Percentiles rank a stretch among this genome's conserved stretches.
phyloP scores from a whole-genome alignment of 2,797 vertebrate genomes.

The Podarcis siculus region DNA sequence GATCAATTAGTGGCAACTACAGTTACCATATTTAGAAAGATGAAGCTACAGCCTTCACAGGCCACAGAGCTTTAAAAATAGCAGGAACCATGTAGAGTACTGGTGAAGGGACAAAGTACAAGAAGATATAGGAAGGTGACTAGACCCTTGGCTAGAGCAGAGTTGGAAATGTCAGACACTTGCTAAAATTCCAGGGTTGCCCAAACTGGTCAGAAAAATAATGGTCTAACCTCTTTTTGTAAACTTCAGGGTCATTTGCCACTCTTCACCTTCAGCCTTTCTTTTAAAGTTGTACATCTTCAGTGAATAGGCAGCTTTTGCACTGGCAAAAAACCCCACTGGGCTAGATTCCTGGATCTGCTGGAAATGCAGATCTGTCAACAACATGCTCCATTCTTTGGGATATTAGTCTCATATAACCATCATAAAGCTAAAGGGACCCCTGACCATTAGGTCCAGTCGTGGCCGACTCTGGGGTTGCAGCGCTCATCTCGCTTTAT shows the following conservation, averaged over 20 bases:
- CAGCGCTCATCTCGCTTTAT: too few species aligned
- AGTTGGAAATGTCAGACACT: neutral
- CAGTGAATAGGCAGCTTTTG: neutral
- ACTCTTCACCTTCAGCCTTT: neutral
- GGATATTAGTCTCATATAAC: too few species aligned
- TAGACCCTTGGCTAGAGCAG: neutral
- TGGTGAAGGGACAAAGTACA: slow-evolving; percentile 17
- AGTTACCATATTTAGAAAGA: slow-evolving; percentile 31
- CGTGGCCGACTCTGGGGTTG: too few species aligned
- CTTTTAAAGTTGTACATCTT: neutral
- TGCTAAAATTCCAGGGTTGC: neutral
- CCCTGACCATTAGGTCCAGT: too few species aligned
- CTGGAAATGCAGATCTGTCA: neutral
- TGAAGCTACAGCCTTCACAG: slow-evolving; percentile 52
- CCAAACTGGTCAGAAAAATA: neutral
- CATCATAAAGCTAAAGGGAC: too few species aligned
- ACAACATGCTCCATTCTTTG: neutral
- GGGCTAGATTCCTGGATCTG: too few species aligned
- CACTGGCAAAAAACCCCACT: neutral
- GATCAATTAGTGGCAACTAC: slow-evolving; percentile 41
- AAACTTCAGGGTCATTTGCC: neutral
- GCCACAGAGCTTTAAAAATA: neutral
- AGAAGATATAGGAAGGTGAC: slow-evolving; percentile 41
- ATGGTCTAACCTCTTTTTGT: neutral
- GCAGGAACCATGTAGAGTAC: neutral